Evolutionary conservation across 2,888 invertebrate species (phyloP).

Genomic region (Drosophila seclusa): DNA sequence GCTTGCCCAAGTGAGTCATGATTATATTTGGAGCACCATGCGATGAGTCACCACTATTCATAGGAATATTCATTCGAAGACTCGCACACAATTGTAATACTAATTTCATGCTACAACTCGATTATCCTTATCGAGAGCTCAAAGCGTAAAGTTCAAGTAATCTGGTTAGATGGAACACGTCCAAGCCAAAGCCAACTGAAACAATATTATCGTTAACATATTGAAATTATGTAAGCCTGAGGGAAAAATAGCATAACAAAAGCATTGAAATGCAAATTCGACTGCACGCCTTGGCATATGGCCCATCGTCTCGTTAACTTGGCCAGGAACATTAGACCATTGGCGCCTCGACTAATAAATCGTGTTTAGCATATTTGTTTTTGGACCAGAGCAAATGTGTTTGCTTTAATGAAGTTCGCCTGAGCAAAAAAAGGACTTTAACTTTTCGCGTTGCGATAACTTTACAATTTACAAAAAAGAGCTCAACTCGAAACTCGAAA

Average conservation of each 20-base stretch:
- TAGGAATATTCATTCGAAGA: not conserved
- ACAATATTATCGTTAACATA: slow-evolving; percentile 17
- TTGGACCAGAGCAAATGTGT: slow-evolving; percentile 13
- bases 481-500: slow-evolving; percentile 4
- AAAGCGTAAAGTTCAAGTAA: slow-evolving; percentile 23
- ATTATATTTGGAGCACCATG: not conserved
- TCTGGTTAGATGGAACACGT: slow-evolving; percentile 37
- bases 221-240: slow-evolving; percentile 15
- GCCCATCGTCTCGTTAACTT: not conserved
- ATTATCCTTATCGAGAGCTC: slow-evolving; percentile 24
- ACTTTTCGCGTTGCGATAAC: not conserved
- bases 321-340: slow-evolving; percentile 1
- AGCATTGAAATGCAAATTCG: slow-evolving; percentile 57
- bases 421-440: slow-evolving; percentile 5
- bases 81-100: slow-evolving; percentile 21
- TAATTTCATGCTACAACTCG: slow-evolving; percentile 45
- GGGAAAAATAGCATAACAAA: slow-evolving; percentile 8
- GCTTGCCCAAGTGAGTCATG: slow-evolving; percentile 18
- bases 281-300: slow-evolving; percentile 4
- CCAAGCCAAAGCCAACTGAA: slow-evolving; percentile 15
- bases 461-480: slow-evolving; percentile 1
- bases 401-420: slow-evolving; percentile 15
- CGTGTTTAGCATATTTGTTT: slow-evolving; percentile 31
- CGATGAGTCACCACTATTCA: slow-evolving; percentile 6
- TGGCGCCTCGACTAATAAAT: slow-evolving; percentile 19